phyloP scores from a whole-genome alignment of 2,888 invertebrate species.

The Stictocephala bisonia region DNA sequence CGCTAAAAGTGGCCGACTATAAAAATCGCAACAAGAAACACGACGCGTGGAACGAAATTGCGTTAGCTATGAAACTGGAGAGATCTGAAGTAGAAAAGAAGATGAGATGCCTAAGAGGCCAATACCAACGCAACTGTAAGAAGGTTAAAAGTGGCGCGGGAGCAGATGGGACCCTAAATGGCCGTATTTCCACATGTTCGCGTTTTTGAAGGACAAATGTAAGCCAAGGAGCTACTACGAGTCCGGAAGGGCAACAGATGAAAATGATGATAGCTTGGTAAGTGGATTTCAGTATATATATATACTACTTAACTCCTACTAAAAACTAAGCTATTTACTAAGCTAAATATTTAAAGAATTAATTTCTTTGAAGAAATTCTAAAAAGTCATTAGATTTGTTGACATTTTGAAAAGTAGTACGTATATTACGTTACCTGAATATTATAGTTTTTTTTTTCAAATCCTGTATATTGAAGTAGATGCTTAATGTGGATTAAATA shows the following conservation, averaged over 20 bases:
- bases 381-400: background rate
- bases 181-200: conserved; percentile 43
- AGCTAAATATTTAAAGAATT: conserved; percentile 18
- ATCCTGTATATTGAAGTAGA: background rate
- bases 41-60: conserved; percentile 40
- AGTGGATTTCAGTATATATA: conserved; percentile 38
- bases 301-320: conserved; percentile 3
- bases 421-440: background rate
- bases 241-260: conserved; percentile 33
- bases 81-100: conserved; percentile 41
- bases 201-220: conserved; percentile 43
- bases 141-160: conserved; percentile 43
- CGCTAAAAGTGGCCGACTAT: conserved; percentile 29
- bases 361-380: conserved; percentile 12
- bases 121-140: conserved; percentile 45
- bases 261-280: conserved; percentile 37
- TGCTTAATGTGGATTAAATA: conserved; percentile 5
- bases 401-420: conserved; percentile 10
- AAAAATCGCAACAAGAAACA: conserved; percentile 48
- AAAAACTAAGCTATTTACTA: conserved; percentile 6
- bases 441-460: background rate
- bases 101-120: conserved; percentile 43
- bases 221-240: conserved; percentile 42
- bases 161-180: conserved; percentile 47
- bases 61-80: conserved; percentile 33